Evolutionary conservation across 2,888 invertebrate genomes (phyloP), one percentile per base, ranked within the genome.

Genomic region (Acronicta alni): DNA sequence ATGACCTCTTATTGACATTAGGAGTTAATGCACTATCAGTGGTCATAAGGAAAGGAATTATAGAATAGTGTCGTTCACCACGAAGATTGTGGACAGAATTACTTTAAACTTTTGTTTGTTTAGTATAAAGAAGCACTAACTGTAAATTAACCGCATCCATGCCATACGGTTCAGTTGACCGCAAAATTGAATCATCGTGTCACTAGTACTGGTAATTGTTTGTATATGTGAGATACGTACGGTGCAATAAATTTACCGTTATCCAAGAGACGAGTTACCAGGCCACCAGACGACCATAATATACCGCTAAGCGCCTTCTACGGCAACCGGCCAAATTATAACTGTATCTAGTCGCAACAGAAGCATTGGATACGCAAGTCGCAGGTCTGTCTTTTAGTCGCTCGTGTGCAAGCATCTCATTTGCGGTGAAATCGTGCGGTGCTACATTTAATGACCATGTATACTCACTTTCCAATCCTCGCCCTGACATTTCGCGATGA

Each of bases 301-400:
- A 78, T 91, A 91, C 92, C 91, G 92, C 90, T 90, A 89, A 61
- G 60, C 79, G 80, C 87, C 89, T 85, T 88, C 80, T 86, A 86
- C 80, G 83, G 83, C 83, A 76, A 81, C 79, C 81, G 82, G 81
- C 87, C 87, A 84, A 90, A 90, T 86, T 87, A 86, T 92, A 92
- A 92, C 92, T 91, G 92, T 91, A 88, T 81, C 85, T 82, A 83
- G 73, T 76, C 67, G 66, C 72, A 74, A 76, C 66, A 65, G 56
- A 71, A 76, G 65, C 75, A 67, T 68, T 67, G 63, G 75, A 71
- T 72, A 61, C 72, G 65, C 67, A 76, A 67, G 77, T 83, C 73
- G 64, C 67, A 68, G 62, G 73, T 81, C 81, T 79, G 81, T 81
- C 79, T 82, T 82, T 77, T 65, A 75, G 77, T 74, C 74, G 77